Percentiles rank a stretch among this genome's conserved stretches.
These are phyloP conservation scores for Gastracanthus pulcherrimus DNA, from an alignment of 2,888 invertebrate species.

Conservation along the genomic window DNA sequence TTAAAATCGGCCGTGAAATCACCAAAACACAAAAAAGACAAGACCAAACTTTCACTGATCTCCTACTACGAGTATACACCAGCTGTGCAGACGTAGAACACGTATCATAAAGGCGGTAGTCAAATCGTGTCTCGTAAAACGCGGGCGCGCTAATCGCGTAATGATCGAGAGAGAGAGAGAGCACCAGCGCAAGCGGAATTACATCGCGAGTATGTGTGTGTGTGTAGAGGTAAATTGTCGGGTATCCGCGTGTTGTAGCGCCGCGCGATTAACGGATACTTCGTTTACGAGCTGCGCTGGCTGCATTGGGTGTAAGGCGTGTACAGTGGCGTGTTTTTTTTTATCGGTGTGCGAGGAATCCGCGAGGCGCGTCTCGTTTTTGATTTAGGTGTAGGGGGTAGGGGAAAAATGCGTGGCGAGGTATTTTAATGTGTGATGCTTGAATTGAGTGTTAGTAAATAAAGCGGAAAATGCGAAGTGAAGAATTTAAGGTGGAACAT, in stretches of 20 bases:
- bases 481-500: too few relatives aligned
- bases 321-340: not conserved
- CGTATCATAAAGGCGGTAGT: conserved; percentile 12
- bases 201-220: not conserved
- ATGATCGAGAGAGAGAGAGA: not conserved
- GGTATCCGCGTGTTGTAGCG: not conserved
- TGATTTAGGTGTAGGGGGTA: too few relatives aligned
- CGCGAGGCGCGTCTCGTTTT: not conserved
- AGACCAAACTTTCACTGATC: conserved; percentile 23
- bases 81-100: not conserved
- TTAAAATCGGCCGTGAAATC: conserved; percentile 49
- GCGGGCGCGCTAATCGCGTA: conserved; percentile 17
- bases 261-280: conserved; percentile 24
- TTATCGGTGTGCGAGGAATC: not conserved
- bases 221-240: conserved; percentile 3
- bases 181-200: not conserved
- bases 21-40: conserved; percentile 2
- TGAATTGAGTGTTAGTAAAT: too few relatives aligned
- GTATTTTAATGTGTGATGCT: too few relatives aligned
- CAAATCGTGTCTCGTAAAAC: conserved; percentile 47
- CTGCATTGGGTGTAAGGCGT: not conserved
- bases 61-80: not conserved
- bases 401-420: too few relatives aligned
- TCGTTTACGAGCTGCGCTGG: not conserved
- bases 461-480: too few relatives aligned